phyloP scores from a whole-genome alignment of 2,797 vertebrate genomes.

The Channa striata region DNA sequence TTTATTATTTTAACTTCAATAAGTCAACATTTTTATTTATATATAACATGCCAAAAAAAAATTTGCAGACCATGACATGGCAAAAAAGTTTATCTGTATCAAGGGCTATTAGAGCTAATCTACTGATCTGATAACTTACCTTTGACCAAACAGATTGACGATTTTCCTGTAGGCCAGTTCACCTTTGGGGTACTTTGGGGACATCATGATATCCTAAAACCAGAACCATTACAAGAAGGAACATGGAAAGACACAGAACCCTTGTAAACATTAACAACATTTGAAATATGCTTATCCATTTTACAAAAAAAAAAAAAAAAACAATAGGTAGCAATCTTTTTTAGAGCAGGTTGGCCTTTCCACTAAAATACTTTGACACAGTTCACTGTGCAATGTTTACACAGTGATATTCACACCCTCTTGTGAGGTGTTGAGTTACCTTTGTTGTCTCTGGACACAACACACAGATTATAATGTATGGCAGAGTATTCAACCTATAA shows the following conservation, averaged over 20 bases:
- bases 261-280: background rate
- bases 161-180: slow-evolving; percentile 76
- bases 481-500: slow-evolving; percentile 83
- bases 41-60: background rate
- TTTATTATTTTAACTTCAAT: background rate
- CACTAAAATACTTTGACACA: background rate
- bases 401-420: background rate
- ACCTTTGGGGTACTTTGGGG: slow-evolving; percentile 89
- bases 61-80: background rate
- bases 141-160: slow-evolving; percentile 87
- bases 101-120: background rate
- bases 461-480: slow-evolving; percentile 76
- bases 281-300: background rate
- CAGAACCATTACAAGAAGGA: background rate
- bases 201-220: slow-evolving; percentile 91
- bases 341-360: too few relatives aligned
- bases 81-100: too few relatives aligned
- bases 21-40: too few relatives aligned
- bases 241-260: background rate
- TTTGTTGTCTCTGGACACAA: slow-evolving; percentile 89
- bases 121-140: slow-evolving; percentile 75
- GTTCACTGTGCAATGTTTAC: background rate
- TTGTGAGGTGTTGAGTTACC: slow-evolving; percentile 73
- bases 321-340: too few relatives aligned
- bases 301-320: too few relatives aligned